Conservation (phyloP, 64 coral and sea anemone species). For the Porites australiensis region DNA sequence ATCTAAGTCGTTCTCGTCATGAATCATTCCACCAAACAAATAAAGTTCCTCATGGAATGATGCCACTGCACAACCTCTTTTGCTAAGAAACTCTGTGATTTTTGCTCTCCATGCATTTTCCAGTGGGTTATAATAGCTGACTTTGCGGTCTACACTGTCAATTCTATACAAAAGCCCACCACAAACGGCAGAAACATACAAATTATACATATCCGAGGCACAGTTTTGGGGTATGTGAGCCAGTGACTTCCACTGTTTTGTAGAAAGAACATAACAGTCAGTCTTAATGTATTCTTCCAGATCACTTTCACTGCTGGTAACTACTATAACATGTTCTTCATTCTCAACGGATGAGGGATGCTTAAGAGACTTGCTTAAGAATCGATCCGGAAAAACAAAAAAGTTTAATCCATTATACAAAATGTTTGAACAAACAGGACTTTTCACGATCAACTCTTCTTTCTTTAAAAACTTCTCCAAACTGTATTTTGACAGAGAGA, state of each 20-base stretch:
- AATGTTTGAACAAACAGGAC: background rate
- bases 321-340: background rate
- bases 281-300: background rate
- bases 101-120: background rate
- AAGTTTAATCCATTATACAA: background rate
- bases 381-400: background rate
- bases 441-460: background rate
- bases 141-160: background rate
- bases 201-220: background rate
- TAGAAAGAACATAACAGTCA: background rate
- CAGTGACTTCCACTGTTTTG: background rate
- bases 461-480: background rate
- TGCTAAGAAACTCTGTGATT: background rate
- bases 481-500: conserved; percentile 68
- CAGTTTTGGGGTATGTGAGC: background rate
- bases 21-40: background rate
- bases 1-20: no score
- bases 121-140: background rate
- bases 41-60: no score
- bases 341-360: background rate
- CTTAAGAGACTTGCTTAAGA: background rate
- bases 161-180: conserved; percentile 9
- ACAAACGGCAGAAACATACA: conserved; percentile 25
- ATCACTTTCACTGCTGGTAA: background rate
- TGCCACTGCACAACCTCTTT: background rate